These are phyloP conservation scores for Melanostoma mellinum DNA, from an alignment of 2,888 invertebrate genomes.

Conservation along the genomic window DNA sequence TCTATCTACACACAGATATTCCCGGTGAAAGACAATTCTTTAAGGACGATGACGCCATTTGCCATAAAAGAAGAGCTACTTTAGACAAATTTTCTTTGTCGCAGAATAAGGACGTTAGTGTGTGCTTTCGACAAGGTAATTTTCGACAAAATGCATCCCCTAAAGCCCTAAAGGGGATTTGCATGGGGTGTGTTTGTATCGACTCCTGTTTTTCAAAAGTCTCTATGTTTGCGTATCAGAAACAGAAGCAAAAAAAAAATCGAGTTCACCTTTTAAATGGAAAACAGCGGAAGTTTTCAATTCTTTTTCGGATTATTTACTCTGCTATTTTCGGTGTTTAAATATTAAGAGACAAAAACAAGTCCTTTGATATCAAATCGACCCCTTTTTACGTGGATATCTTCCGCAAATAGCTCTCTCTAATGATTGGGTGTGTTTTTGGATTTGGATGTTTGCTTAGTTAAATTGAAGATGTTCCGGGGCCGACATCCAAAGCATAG, in stretches of 20 bases:
- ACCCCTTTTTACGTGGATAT: constrained; percentile 20
- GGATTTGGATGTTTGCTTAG: constrained; percentile 61
- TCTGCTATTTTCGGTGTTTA: constrained; percentile 33
- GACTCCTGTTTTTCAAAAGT: constrained; percentile 39
- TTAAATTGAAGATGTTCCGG: constrained; percentile 53
- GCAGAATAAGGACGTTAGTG: constrained; percentile 5
- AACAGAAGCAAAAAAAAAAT: constrained; percentile 70
- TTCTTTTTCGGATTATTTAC: constrained; percentile 29
- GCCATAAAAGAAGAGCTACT: constrained; percentile 53
- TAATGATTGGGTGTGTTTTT: constrained; percentile 5
- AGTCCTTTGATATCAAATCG: constrained; percentile 31
- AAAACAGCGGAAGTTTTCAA: constrained; percentile 12
- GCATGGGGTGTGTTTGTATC: constrained; percentile 44
- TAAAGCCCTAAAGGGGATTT: constrained; percentile 62
- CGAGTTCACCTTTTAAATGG: constrained; percentile 52
- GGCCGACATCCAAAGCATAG: neutral
- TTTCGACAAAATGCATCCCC: constrained; percentile 72
- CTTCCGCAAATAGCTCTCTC: constrained; percentile 11
- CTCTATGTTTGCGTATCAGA: constrained; percentile 3
- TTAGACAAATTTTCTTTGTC: constrained; percentile 21
- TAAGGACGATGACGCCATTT: constrained; percentile 13
- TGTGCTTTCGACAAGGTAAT: constrained; percentile 71
- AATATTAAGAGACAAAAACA: constrained; percentile 24
- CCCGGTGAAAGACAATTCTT: constrained; percentile 51
- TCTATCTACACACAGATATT: constrained; percentile 21